Conservation (phyloP, 2,888 invertebrate genomes). For the Hanleya hanleyi region DNA sequence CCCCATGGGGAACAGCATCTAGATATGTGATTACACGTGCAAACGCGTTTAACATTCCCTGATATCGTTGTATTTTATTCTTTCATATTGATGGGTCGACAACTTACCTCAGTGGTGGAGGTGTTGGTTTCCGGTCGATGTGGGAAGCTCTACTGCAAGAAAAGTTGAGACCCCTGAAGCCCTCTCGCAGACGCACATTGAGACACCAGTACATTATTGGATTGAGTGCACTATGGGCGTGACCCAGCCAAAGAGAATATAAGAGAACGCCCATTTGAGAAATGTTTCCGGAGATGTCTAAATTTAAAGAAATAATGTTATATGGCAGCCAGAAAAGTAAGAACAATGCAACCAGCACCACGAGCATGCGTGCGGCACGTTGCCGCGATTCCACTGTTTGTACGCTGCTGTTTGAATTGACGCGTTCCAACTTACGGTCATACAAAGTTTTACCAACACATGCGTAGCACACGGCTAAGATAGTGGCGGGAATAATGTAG, state of each 20-base stretch:
- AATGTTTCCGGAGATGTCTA: conserved; percentile 68
- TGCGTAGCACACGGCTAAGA: conserved; percentile 81
- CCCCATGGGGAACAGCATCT: too few species aligned
- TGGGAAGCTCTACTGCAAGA: background rate
- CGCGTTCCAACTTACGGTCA: conserved; percentile 59
- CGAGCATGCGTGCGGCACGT: conserved; percentile 83
- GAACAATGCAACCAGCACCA: conserved; percentile 81
- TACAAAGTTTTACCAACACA: conserved; percentile 78
- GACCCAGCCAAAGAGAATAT: conserved; percentile 79
- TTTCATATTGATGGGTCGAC: too few species aligned
- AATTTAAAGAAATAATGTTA: conserved; percentile 78
- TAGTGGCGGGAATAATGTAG: conserved; percentile 72
- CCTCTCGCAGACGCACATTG: conserved; percentile 75
- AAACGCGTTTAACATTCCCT: too few species aligned
- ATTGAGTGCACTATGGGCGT: conserved; percentile 86
- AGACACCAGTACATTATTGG: conserved; percentile 87
- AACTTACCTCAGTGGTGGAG: background rate
- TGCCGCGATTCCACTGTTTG: conserved; percentile 80
- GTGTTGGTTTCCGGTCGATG: background rate
- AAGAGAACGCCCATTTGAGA: conserved; percentile 69
- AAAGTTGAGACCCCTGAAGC: background rate
- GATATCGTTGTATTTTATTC: too few species aligned
- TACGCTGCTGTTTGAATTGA: conserved; percentile 50
- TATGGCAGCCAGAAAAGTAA: conserved; percentile 87
- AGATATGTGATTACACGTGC: too few species aligned